Evolutionary conservation across 2,888 invertebrate genomes (phyloP), one percentile per base, ranked within the genome.

Genomic region (Pedicia rivosa): DNA sequence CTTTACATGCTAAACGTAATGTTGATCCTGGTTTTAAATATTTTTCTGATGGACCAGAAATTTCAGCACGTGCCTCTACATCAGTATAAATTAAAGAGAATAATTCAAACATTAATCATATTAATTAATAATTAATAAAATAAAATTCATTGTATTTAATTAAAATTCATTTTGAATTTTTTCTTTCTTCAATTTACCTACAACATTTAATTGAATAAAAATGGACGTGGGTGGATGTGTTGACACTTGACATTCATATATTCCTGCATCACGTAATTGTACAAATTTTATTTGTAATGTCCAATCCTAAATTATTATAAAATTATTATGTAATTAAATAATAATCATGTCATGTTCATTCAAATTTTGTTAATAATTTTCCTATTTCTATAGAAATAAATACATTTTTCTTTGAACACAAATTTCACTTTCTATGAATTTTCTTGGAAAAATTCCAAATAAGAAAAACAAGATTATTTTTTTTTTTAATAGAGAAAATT

Each of bases 201-300:
- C 82, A 48, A 88, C 86, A 56, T 81, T 78, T 46, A 88, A 72
- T 50, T 75, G 72, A 47, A 88, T 66, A 62, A 86, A 86, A 65
- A 88, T 83, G 63, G 86, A 86, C 44, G 81, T 79, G 48, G 87
- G 86, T 44, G 88, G 88, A 67, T 88, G 86, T 30, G 86, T 86
- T 19, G 87, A 86, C 39, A 88, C 83, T 68, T 88, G 87, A 60
- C 87, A 88, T 63, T 88, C 86, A 63, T 87, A 88, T 48, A 80
- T 62, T 35, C 88, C 88, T 20, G 81, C 83, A 56, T 90, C 88
- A 47, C 83, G 70, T 49, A 74, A 72, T 60, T 87, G 86, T 37
- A 87, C 86, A 62, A 78, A 87, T 58, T 81, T 79, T 54, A 90
- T 84, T 69, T 88, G 86, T 43, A 90, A 63, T 42, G 87, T 84